Evolutionary conservation across 2,113 vertebrate species (phyloP), one percentile per base, ranked within the genome.

Genomic region (Nerophis lumbriciformis): DNA sequence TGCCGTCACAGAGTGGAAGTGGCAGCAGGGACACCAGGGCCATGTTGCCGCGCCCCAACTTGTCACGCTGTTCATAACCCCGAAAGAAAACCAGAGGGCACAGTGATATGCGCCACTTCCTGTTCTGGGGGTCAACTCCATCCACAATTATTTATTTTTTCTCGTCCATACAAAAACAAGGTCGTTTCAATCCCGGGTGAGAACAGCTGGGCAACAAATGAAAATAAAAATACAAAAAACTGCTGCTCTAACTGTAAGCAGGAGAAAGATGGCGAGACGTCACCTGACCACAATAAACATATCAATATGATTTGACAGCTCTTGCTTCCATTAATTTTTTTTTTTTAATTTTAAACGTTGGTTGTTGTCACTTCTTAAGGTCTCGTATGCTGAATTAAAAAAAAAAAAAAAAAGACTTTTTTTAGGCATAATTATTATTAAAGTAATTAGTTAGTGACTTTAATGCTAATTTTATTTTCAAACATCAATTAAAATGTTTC

Each of bases 91-190:
- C 39, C 52, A 48, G 28, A 59, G 64, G 1, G 5, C 44, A 21
- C 14, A 0, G 42, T 49, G 11, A 36, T 37, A 42, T 16, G 53
- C 59, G 53, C 19, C 61, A 37, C 59, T 69, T 72, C 28, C 66
- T 65, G 39, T 55, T 59, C 53, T 38, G 19, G 28, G 60, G 71
- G 64, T 63, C 65, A 64, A 48, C 15, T 66, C 56, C 39, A 8
- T 6, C 37, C 38, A 37, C 53, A 54, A 37, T 54, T 37, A 37
- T 54, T 55, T 65, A 63, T 75, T 68, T 38, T 16, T 15, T 54
- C n/a, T 54, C 8, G 1, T n/a, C 2, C 9, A n/a, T 38, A 37
- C 61, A 61, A n/a, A 14, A 52, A 52, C 70, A 68, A 68, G 68
- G 69, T 69, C 59, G 47, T 45, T 67, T 53, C 38, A 10, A 10